A percentile compares a stretch with the other conserved stretches of the same genome.
These are phyloP conservation scores for Mylabris sibirica DNA, from an alignment of 2,888 invertebrate species.

Conservation along the genomic window DNA sequence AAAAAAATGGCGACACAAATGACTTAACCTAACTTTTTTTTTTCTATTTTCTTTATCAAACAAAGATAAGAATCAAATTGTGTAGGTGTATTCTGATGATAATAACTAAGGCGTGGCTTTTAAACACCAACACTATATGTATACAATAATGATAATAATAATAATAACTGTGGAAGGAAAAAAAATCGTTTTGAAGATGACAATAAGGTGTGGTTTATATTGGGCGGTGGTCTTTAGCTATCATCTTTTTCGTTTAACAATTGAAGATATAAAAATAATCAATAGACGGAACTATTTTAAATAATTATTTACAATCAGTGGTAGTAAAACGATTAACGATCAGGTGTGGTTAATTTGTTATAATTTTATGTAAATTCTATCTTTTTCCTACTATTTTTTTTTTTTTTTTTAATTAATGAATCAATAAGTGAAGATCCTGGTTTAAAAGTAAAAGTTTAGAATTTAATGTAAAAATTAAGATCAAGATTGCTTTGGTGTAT, in stretches of 20 bases:
- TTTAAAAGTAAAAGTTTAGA: not conserved
- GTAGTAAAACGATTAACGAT: not conserved
- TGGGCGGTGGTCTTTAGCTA: not conserved
- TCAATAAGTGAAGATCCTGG: conserved; percentile 4
- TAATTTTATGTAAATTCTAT: not conserved
- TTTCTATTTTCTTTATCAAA: no score
- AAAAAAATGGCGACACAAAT: not conserved
- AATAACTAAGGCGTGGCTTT: not conserved
- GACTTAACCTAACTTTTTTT: not conserved
- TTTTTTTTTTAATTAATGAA: not conserved
- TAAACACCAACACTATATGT: not conserved
- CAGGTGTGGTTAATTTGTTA: conserved; percentile 3
- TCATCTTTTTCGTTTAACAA: not conserved
- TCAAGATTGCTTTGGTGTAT: not conserved
- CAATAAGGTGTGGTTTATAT: not conserved
- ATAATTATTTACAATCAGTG: not conserved
- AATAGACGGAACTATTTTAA: not conserved
- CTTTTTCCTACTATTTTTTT: no score
- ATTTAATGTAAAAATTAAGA: not conserved
- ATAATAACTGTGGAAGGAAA: not conserved
- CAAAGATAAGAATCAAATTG: not conserved
- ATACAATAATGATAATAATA: not conserved
- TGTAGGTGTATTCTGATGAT: not conserved
- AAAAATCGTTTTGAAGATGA: not conserved
- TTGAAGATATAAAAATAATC: not conserved